Evolutionary conservation across 2,888 invertebrate species (phyloP).

Genomic region (Zygothrica quintamaculata): DNA sequence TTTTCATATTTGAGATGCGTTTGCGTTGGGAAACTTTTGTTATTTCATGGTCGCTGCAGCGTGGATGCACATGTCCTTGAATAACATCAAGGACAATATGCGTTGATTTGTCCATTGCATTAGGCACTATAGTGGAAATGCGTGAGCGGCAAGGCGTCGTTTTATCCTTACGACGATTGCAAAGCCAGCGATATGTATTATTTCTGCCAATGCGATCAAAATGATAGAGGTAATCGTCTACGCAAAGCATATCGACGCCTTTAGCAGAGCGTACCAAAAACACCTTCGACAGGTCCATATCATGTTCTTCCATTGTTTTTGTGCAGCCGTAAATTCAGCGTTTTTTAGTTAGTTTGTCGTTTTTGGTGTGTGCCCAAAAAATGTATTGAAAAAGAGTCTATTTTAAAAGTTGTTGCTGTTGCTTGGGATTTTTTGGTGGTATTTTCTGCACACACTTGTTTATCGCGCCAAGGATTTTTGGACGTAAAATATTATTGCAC

Average conservation of each 20-base stretch:
- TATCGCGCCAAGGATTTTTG: constrained; percentile 33
- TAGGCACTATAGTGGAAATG: constrained; percentile 71
- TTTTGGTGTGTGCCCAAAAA: constrained; percentile 68
- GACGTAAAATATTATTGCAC: not conserved
- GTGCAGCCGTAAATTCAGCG: constrained; percentile 58
- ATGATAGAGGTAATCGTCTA: constrained; percentile 79
- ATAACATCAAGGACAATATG: constrained; percentile 72
- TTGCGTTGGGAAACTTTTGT: constrained; percentile 79
- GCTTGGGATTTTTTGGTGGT: constrained; percentile 73
- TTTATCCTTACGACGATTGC: constrained; percentile 78
- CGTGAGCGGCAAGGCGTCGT: constrained; percentile 73
- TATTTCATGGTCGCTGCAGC: constrained; percentile 75
- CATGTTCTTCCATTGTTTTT: constrained; percentile 53
- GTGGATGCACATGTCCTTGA: constrained; percentile 72
- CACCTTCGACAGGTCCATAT: constrained; percentile 70
- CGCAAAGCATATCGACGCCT: constrained; percentile 81
- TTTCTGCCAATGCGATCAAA: constrained; percentile 77
- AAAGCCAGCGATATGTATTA: constrained; percentile 80
- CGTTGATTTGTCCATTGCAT: constrained; percentile 58
- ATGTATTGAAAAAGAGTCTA: constrained; percentile 59
- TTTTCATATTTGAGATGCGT: constrained; percentile 69
- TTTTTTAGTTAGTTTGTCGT: constrained; percentile 57
- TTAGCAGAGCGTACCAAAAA: constrained; percentile 80
- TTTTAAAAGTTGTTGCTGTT: constrained; percentile 46
- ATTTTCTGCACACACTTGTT: constrained; percentile 50